phyloP scores from a whole-genome alignment of 2,888 invertebrate species.

The Apodemia mormo region DNA sequence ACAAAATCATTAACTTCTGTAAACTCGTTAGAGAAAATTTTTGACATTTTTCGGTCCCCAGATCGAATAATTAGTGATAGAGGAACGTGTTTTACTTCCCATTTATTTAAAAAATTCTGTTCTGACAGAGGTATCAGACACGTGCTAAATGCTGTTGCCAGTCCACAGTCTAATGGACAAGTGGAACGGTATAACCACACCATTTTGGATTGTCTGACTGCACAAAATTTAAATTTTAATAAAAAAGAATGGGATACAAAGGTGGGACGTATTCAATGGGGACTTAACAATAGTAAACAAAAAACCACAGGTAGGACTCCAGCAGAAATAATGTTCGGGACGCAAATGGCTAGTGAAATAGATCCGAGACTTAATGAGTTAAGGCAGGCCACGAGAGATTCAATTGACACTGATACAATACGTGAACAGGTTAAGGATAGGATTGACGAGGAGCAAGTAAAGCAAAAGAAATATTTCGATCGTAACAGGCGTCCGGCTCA shows the following conservation, averaged over 20 bases:
- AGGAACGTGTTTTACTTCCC: slow-evolving; percentile 32
- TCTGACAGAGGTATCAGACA: slow-evolving; percentile 28
- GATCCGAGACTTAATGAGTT: not conserved
- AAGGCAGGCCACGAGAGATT: not conserved
- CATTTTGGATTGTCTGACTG: slow-evolving; percentile 36
- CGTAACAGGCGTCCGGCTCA: not conserved
- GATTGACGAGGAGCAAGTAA: not conserved
- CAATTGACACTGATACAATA: not conserved
- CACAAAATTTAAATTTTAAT: slow-evolving; percentile 38
- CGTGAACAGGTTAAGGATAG: not conserved
- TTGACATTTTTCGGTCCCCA: slow-evolving; percentile 28
- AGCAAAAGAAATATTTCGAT: not conserved
- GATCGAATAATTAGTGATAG: slow-evolving; percentile 31
- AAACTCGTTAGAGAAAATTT: slow-evolving; percentile 24
- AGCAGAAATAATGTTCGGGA: slow-evolving; percentile 35
- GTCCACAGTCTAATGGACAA: slow-evolving; percentile 32
- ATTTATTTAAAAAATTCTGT: slow-evolving; percentile 23
- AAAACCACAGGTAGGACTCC: slow-evolving; percentile 39
- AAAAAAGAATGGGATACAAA: slow-evolving; percentile 50
- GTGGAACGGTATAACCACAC: slow-evolving; percentile 28
- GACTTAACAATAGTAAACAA: slow-evolving; percentile 42
- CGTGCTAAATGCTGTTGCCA: slow-evolving; percentile 35
- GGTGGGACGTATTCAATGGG: slow-evolving; percentile 41
- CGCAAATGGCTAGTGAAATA: slow-evolving; percentile 29
- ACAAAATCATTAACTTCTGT: slow-evolving; percentile 28